Base-by-base conservation (phyloP, 2,888 invertebrate species). In the Lasioglossum figueresi region DNA sequence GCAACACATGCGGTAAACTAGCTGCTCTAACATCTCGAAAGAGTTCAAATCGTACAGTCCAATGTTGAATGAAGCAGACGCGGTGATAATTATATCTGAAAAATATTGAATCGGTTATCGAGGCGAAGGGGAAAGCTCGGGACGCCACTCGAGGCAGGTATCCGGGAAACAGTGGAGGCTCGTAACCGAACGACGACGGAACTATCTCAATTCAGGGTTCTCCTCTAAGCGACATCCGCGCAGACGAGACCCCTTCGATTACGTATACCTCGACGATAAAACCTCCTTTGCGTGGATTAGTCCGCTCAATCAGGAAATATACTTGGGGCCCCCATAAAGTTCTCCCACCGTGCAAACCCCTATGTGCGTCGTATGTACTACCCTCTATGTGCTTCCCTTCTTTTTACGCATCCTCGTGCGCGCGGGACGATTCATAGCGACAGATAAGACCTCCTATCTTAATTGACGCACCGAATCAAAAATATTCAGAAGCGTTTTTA, bases 211-310 rank as follows among this genome's bases (percentile, higher is more conserved):
- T 82, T 79, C 76, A 63, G 79, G 56, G 76, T 84, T n/a, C 80
- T 81, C 63, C 71, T 84, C 63, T 75, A 74, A 79, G 80, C 76
- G 87, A 88, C 82, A 82, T 88, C 75, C 82, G 37, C 76, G 68
- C 66, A 77, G 84, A 34, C 81, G 78, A 82, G 85, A 87, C 87
- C 91, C 91, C 89, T 92, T 89, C 92, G 92, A 93, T 93, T 92
- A 91, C 92, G 92, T 92, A 93, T 91, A 93, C 91, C 89, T 85
- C 89, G 92, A 92, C 93, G 93, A 94, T 94, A 94, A 94, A 94
- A 94, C 93, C 94, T 94, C 91, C 93, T 94, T 94, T 94, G 93
- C 93, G 94, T 93, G 93, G 93, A 94, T 94, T 94, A 94, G 93
- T 93, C 93, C 93, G 93, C 94, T 94, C 93, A 94, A 94, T 94